Base-by-base conservation (phyloP, 2,797 vertebrate species). In the Acanthornis magna region DNA sequence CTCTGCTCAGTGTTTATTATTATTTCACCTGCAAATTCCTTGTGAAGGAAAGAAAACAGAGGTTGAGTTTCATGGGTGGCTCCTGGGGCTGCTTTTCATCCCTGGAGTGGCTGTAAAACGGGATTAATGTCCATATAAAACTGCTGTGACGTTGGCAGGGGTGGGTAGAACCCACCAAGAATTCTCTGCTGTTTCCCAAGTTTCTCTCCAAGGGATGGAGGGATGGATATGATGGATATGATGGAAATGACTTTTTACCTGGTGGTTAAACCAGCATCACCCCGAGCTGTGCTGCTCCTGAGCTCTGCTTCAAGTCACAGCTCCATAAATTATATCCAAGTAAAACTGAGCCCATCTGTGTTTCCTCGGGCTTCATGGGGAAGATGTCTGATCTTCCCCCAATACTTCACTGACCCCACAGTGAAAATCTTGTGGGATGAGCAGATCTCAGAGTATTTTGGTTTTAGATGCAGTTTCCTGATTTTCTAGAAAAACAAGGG, bases 11-110 rank as follows among this genome's bases (percentile, higher is more conserved):
- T 84, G 81, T 92, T 96, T 92, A 62, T 92, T 96, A 74, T 96
- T 96, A 75, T 96, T 95, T 92, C 96, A 95, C 95, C 95, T 96
- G 93, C 89, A 78, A 88, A 91, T 91, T 92, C 84, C 90, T 89
- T 13, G 29, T 42, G 50, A 23, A 89, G 91, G 87, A 96, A 91
- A 84, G 87, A 83, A 94, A 96, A 85, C 75, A 91, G 83, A 80
- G 89, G 72, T 81, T 92, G 92, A 42, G 85, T 97, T 96, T 96
- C 95, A 78, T 5, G 23, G 72, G 78, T 25, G 7, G 57, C 58
- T 73, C 57, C 81, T 36, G 89, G 72, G 78, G 78, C 66, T 88
- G 95, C 58, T 95, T 93, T 92, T 43, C 72, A 48, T 82, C 72
- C 62, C 87, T 42, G 68, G 77, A 83, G 87, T 45, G 82, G 21